Conservation (phyloP, 2,888 invertebrate species). For the Eustalomyia histrio region DNA sequence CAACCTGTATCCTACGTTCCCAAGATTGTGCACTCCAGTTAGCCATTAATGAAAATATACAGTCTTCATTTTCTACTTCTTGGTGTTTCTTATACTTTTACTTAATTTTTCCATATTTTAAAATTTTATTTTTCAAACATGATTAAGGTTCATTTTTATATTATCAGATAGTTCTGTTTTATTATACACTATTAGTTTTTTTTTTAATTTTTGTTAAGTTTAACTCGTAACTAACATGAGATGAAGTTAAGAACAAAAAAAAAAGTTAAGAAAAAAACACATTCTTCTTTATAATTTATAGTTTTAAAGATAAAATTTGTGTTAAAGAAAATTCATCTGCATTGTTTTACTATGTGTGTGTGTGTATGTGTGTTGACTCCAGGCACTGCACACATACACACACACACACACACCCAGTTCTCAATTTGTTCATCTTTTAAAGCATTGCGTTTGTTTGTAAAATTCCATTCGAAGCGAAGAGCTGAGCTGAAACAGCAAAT, state of each 20-base stretch:
- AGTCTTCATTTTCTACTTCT: neutral
- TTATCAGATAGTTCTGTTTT: constrained; percentile 37
- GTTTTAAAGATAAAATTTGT: constrained; percentile 46
- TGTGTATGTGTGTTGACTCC: neutral
- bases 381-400: neutral
- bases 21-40: neutral
- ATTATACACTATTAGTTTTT: neutral
- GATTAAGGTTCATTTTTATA: constrained; percentile 30
- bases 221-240: constrained; percentile 1
- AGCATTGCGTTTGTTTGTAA: neutral
- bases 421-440: neutral
- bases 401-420: too few species aligned
- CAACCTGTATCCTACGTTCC: neutral
- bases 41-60: neutral
- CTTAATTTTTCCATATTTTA: constrained; percentile 18
- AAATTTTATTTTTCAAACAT: constrained; percentile 21
- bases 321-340: constrained; percentile 37
- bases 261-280: constrained; percentile 14
- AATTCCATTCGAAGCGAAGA: constrained; percentile 16
- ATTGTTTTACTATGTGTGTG: constrained; percentile 9
- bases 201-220: neutral
- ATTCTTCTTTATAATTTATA: constrained; percentile 36
- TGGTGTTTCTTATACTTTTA: neutral
- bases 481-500: constrained; percentile 11
- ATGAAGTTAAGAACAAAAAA: constrained; percentile 1